Evolutionary conservation across 2,888 invertebrate genomes (phyloP).

Genomic region (Mystacides longicornis): DNA sequence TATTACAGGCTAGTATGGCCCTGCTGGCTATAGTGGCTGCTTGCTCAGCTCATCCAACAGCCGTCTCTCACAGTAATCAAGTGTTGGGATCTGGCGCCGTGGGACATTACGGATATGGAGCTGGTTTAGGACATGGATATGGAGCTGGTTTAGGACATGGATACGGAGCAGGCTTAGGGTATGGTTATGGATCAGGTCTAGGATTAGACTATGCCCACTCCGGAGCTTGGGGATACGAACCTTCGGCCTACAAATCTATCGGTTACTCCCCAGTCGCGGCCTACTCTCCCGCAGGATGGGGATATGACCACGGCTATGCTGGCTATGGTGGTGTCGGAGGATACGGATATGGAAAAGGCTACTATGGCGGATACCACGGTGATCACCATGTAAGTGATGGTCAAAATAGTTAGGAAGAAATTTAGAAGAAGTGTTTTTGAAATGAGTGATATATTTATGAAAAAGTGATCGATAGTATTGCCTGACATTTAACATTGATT

Average conservation of each 20-base stretch:
- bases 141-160: neutral
- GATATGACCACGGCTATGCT: neutral
- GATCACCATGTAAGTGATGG: neutral
- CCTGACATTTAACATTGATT: neutral
- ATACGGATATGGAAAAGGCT: neutral
- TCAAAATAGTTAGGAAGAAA: neutral
- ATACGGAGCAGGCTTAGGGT: neutral
- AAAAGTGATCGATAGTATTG: neutral
- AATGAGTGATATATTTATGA: neutral
- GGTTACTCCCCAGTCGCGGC: neutral
- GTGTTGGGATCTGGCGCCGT: constrained; percentile 3
- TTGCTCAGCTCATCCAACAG: constrained; percentile 11
- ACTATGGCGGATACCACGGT: neutral
- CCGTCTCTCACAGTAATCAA: constrained; percentile 19
- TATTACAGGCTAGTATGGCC: neutral
- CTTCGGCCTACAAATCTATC: neutral
- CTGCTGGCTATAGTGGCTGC: neutral
- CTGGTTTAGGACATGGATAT: neutral
- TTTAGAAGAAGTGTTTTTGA: neutral
- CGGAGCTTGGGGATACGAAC: neutral
- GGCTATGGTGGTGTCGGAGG: neutral
- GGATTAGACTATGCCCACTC: neutral
- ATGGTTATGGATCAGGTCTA: neutral
- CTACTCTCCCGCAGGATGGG: neutral
- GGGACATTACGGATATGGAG: neutral